Base-by-base conservation (phyloP, 2,888 invertebrate genomes). In the Ditylenchus weischeri region DNA sequence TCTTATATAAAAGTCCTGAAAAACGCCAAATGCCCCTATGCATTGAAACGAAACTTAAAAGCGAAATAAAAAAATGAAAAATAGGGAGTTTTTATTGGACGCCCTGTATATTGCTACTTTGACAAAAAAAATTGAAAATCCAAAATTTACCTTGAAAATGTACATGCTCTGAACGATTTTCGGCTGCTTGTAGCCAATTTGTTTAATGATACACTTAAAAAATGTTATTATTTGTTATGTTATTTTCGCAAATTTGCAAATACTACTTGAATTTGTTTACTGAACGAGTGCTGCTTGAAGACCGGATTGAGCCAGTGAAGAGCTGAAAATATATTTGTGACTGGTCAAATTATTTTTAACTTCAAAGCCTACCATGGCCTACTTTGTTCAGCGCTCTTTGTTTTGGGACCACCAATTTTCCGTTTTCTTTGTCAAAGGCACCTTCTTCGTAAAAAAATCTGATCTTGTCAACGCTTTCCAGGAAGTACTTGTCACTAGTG, bases 151-250 rank as follows among this genome's bases (percentile, higher is more conserved):
- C 84, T 96, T 98, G 84, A 91, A 96, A 71, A 98, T 95, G 82
- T 92, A 91, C 96, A 96, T 96, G 85, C 94, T 93, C 84, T 96
- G 96, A 0, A 90, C 90, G 0, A 96, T 88, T 0, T 90, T 89
- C 0, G 96, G 96, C 51, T 36, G 11, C n/a, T 47, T 50, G 43
- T 36, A 35, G 36, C 57, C 60, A n/a, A 43, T 29, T 35, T 47
- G 19, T 13, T 35, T 36, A 11, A 66, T 50, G 11, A 67, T 67
- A 36, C 43, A 23, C 67, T 66, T 36, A 48, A 38, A 29, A n/a
- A 58, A n/a, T 48, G 18, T 18, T 23, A 66, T 18, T 47, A 29
- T n/a, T n/a, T 21, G 8, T 71, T 47, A 19, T 63, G 7, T 43
- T n/a, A 29, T 64, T n/a, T 19, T n/a, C 38, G 35, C 18, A 64